phyloP scores from a whole-genome alignment of 2,113 vertebrate genomes.

The Poicephalus meyeri region DNA sequence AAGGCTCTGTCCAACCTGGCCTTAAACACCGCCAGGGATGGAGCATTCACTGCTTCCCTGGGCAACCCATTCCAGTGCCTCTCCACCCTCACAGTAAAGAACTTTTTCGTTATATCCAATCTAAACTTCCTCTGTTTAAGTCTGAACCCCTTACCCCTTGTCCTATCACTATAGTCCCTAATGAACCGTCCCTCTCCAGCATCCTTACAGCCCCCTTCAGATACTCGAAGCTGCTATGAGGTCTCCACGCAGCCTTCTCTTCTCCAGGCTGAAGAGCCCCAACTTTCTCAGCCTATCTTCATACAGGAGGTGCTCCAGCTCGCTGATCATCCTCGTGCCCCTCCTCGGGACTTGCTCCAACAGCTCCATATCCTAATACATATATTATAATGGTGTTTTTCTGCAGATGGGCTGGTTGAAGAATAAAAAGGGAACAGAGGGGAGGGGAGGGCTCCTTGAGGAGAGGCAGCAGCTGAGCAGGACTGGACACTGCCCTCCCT shows the following conservation, averaged over 20 bases:
- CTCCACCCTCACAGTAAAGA: no score
- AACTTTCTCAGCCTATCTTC: not conserved
- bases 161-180: not conserved
- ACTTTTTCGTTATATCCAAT: no score
- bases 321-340: not conserved
- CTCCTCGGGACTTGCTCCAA: not conserved
- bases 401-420: not conserved
- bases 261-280: not conserved
- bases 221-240: not conserved
- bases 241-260: not conserved
- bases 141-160: no score
- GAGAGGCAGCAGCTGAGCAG: not conserved
- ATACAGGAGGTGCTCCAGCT: not conserved
- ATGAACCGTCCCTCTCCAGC: not conserved
- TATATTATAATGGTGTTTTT: not conserved
- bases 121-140: no score
- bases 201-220: not conserved
- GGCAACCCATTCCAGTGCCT: no score
- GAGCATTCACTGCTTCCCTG: no score
- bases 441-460: not conserved
- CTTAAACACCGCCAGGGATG: no score
- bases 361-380: not conserved
- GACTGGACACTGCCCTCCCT: fast-evolving
- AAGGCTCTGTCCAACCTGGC: no score
- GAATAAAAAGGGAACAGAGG: not conserved